phyloP scores from a whole-genome alignment of 2,113 vertebrate species.

The Amazona vittata region DNA sequence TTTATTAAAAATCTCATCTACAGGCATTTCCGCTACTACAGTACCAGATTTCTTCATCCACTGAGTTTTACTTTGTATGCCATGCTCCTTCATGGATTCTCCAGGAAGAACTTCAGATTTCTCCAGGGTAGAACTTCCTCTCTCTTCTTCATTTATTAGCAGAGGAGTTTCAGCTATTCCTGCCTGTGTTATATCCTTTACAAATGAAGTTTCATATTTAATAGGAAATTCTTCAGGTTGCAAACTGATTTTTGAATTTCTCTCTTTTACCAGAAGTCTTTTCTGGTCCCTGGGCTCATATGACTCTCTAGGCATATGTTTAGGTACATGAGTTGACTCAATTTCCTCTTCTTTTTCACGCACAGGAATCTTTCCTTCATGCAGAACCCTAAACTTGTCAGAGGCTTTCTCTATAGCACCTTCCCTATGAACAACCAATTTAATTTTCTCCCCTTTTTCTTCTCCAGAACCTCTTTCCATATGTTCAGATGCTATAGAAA shows the following conservation, averaged over 20 bases:
- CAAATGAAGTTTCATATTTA: background rate
- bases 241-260: background rate
- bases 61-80: background rate
- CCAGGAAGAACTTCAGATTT: background rate
- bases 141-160: background rate
- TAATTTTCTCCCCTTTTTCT: background rate
- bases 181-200: background rate
- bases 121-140: background rate
- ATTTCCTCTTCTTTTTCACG: background rate
- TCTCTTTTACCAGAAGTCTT: background rate
- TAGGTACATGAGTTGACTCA: background rate
- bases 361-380: background rate
- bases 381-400: background rate
- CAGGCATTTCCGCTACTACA: background rate
- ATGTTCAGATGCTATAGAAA: background rate
- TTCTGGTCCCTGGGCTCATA: background rate
- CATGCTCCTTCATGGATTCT: background rate
- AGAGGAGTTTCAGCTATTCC: background rate
- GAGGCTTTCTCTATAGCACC: background rate
- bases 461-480: background rate
- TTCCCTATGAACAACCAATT: background rate
- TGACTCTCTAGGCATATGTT: background rate
- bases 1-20: background rate
- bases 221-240: background rate
- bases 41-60: background rate